Base-by-base conservation (phyloP, 2,113 vertebrate genomes). In the Paracanthobrama guichenoti region DNA sequence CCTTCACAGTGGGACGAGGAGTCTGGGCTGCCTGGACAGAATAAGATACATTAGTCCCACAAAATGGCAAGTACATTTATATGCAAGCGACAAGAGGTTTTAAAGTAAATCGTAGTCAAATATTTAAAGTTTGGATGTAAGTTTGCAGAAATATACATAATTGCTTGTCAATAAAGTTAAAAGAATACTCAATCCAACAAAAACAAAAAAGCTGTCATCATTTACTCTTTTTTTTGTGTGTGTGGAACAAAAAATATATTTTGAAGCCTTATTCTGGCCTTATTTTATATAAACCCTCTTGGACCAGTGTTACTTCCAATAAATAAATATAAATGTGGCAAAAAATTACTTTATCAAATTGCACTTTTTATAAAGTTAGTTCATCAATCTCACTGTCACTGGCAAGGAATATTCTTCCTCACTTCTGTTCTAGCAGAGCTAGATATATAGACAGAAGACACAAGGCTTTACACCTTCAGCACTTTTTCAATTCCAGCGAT, bases 1-100 rank as follows among this genome's bases (percentile, higher is more conserved):
- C 85, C 94, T 85, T 84, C 59, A 39, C 46, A 59, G 92, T 46
- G 39, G 57, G 53, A 66, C n/a, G 12, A 62, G 35, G 46, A 48
- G 50, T 57, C 48, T 35, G 66, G 64, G 71, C 64, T 85, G 79
- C 60, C 83, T 86, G 66, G 20, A 62, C 20, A 55, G 16, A 35
- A 74, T 35, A 46, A 79, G 7, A 66, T 42, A 35, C 9, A 48
- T 48, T n/a, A 59, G n/a, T 28, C 5, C 3, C 31, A 14, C 57
- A 62, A 5, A 60, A 60, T 26, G 35, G 35, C 22, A 67, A 31
- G 62, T 69, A 22, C 9, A 22, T 46, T 72, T 46, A 46, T 12
- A 72, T n/a, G 10, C 1, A 20, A 39, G 18, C 9, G 22, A 69
- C 16, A 67, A 22, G 3, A 39, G 66, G 18, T 69, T 22, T 55